These are phyloP conservation scores for Tortrix viridana DNA, from an alignment of 2,888 invertebrate genomes.

Conservation along the genomic window DNA sequence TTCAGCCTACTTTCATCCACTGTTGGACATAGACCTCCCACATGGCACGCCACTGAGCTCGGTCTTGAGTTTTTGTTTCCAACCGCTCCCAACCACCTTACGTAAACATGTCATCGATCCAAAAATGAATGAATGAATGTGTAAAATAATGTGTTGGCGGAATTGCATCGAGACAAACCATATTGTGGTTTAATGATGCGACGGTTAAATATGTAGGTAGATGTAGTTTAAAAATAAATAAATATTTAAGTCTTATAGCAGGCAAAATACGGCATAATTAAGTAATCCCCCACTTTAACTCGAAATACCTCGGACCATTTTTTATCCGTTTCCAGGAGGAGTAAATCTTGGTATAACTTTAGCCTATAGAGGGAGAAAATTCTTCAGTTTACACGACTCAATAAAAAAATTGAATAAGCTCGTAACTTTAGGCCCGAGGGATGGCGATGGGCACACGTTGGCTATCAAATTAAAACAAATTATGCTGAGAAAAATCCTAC, in stretches of 20 bases:
- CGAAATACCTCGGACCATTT: conserved; percentile 9
- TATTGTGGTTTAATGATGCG: no score
- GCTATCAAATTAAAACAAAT: conserved; percentile 23
- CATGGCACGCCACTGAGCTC: no score
- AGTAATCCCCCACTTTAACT: conserved; percentile 14
- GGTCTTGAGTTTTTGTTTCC: no score
- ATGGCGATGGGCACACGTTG: conserved; percentile 17
- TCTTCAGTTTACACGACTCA: conserved; percentile 21
- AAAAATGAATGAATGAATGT: no score
- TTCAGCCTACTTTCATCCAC: no score
- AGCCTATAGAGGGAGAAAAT: conserved; percentile 11
- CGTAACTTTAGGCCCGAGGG: conserved; percentile 13
- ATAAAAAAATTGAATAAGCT: conserved; percentile 24
- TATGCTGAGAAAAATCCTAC: conserved; percentile 19
- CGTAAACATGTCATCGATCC: no score
- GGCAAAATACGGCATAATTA: conserved; percentile 11
- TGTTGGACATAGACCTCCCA: no score
- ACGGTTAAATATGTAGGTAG: no score
- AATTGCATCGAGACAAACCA: no score
- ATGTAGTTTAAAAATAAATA: no score
- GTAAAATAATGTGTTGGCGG: no score
- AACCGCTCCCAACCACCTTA: no score
- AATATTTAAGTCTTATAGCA: background rate
- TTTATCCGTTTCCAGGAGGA: conserved; percentile 11
- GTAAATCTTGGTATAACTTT: conserved; percentile 16